Evolutionary conservation across 2,888 invertebrate species (phyloP).

Genomic region (Callosobruchus maculatus): DNA sequence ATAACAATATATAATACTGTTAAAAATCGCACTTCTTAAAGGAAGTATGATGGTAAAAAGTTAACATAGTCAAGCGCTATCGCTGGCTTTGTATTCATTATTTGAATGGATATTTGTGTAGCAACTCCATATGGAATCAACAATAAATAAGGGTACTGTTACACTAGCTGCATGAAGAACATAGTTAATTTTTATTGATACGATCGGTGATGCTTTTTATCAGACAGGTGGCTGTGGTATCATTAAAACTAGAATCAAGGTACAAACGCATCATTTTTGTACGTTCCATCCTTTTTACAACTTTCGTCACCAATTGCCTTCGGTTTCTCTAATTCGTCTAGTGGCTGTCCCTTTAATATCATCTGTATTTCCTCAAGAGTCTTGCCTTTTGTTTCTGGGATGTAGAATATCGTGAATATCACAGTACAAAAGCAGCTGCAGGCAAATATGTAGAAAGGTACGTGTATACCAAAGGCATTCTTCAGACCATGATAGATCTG

Average conservation of each 20-base stretch:
- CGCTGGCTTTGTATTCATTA: too few relatives aligned
- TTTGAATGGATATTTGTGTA: too few relatives aligned
- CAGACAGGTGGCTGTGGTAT: not conserved
- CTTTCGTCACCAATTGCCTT: slow-evolving; percentile 1
- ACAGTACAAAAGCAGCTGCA: slow-evolving; percentile 41
- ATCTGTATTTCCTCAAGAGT: slow-evolving; percentile 27
- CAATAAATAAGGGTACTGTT: too few relatives aligned
- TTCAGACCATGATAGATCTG: slow-evolving; percentile 38
- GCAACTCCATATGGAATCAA: too few relatives aligned
- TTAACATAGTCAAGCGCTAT: too few relatives aligned
- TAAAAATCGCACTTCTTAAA: too few relatives aligned
- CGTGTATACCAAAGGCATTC: slow-evolving; percentile 37
- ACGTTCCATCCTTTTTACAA: slow-evolving; percentile 5
- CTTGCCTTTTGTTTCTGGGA: slow-evolving; percentile 40
- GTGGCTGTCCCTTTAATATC: slow-evolving; percentile 19
- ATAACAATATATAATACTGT: too few relatives aligned
- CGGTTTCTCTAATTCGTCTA: not conserved
- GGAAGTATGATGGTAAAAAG: too few relatives aligned
- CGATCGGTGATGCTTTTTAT: too few relatives aligned
- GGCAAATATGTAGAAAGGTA: slow-evolving; percentile 45
- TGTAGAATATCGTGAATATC: slow-evolving; percentile 38
- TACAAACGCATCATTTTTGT: slow-evolving; percentile 18
- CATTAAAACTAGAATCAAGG: slow-evolving; percentile 4
- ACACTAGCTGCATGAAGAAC: too few relatives aligned
- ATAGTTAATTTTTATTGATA: too few relatives aligned